Evolutionary conservation across 2,113 vertebrate genomes (phyloP).

Genomic region (Oreocharis arfaki): DNA sequence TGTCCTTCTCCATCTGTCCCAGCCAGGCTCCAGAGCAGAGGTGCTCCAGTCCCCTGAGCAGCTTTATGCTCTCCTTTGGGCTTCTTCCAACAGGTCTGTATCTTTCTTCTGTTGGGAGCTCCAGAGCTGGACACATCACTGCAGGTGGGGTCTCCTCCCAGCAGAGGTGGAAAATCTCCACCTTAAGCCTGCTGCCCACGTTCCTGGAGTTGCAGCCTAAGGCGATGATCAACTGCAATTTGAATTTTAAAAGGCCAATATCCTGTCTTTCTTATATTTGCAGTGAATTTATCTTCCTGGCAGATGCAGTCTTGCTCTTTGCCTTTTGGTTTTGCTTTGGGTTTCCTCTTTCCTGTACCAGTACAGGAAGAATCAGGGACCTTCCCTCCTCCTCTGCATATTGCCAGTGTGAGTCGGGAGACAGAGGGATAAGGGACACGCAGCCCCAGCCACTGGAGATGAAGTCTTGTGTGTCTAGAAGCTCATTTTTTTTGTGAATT

Average conservation of each 20-base stretch:
- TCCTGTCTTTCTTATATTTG: neutral
- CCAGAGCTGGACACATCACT: neutral
- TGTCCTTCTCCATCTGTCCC: neutral
- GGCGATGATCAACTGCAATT: neutral
- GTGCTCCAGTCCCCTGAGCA: neutral
- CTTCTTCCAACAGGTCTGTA: neutral
- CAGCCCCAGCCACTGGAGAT: neutral
- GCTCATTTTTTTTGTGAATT: neutral
- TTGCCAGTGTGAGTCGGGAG: neutral
- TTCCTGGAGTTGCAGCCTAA: neutral
- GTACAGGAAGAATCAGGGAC: neutral
- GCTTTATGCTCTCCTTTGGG: neutral
- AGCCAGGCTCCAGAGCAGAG: neutral
- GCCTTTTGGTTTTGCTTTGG: neutral
- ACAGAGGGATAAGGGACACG: neutral
- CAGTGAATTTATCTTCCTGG: neutral
- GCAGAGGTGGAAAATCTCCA: neutral
- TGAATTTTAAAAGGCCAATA: neutral
- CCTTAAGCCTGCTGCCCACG: neutral
- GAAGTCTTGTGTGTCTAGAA: neutral
- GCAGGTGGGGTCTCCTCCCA: neutral
- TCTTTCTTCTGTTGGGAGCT: neutral
- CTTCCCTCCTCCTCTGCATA: neutral
- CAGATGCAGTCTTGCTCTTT: neutral
- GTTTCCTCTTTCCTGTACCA: neutral